Evolutionary conservation across 2,888 invertebrate species (phyloP), one percentile per base, ranked within the genome.

Genomic region (Calameuta pallipes): DNA sequence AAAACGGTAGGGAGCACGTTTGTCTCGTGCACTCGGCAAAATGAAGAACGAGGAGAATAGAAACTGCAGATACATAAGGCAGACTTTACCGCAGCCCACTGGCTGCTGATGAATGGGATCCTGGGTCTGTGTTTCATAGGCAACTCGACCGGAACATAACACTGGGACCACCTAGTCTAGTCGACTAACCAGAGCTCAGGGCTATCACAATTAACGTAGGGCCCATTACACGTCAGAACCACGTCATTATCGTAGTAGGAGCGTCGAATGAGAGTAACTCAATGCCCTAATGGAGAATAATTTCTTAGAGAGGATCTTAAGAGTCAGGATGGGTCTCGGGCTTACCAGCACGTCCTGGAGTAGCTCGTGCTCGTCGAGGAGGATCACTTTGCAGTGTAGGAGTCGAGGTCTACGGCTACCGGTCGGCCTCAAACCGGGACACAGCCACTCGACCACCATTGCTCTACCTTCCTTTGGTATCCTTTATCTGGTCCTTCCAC

Each of bases 331-430:
- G 56, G 56, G 1, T 56, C 56, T 56, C 23, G 56, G 56, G 56
- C 94, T 93, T 92, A 97, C 97, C 95, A 96, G 95, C 89, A 97
- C 95, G 92, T 98, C 98, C 90, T 97, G 97, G 84, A 97, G 93
- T 82, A 98, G 94, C 91, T 98, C 97, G 88, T 97, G 95, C 90
- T 97, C 97, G 91, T 98, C 98, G 87, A 98, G 94, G 85, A 98
- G 94, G 89, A 98, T 95, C 87, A 98, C 96, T 92, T 97, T 97
- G 93, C 96, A 96, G 88, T 95, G 95, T 89, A 94, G 92, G 83
- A 94, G 93, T 90, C 94, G 94, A 87, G 94, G 93, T 90, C 94
- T 93, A 85, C 94, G 94, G 90, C 93, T 91, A 83, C 90, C 90
- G 85, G 91, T 87, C 81, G 91, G 91, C 87, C 91, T 89, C 81